A percentile compares a stretch with the other conserved stretches of the same genome.
These are phyloP conservation scores for Pseudochaenichthys georgianus DNA, from an alignment of 2,797 vertebrate genomes.

Conservation along the genomic window DNA sequence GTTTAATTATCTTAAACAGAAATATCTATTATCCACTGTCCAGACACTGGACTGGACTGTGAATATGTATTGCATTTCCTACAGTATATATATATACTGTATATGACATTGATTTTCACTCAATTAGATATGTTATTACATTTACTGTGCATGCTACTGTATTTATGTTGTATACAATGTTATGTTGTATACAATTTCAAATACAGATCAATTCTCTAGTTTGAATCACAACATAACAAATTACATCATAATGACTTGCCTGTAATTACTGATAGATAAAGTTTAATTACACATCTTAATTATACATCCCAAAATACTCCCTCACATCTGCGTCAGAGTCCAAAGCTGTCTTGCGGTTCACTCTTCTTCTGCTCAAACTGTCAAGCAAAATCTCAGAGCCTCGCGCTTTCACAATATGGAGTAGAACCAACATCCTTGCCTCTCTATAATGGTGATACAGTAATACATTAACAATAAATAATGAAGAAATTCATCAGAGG, in stretches of 20 bases:
- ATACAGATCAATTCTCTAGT: background rate
- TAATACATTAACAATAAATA: slow-evolving; percentile 89
- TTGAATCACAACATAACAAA: background rate
- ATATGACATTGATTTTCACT: background rate
- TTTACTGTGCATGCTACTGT: background rate
- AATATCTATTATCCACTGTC: background rate
- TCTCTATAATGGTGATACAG: slow-evolving; percentile 74
- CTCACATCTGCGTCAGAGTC: background rate
- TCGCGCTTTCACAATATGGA: slow-evolving; percentile 30
- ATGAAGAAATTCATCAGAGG: slow-evolving; percentile 88
- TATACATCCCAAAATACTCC: background rate
- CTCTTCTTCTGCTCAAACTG: slow-evolving; percentile 27
- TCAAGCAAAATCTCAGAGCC: slow-evolving; percentile 15
- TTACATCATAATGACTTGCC: background rate
- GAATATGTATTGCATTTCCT: background rate
- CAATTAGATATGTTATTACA: background rate
- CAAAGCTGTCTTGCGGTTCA: background rate
- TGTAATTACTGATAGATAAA: background rate
- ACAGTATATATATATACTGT: no score
- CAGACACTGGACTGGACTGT: background rate
- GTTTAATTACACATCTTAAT: background rate
- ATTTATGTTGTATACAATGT: no score
- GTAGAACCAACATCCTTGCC: slow-evolving; percentile 70
- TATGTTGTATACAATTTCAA: background rate
- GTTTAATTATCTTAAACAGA: slow-evolving; percentile 18